These are phyloP conservation scores for Corythornis cristatus DNA, from an alignment of 2,113 vertebrate genomes.

Conservation along the genomic window DNA sequence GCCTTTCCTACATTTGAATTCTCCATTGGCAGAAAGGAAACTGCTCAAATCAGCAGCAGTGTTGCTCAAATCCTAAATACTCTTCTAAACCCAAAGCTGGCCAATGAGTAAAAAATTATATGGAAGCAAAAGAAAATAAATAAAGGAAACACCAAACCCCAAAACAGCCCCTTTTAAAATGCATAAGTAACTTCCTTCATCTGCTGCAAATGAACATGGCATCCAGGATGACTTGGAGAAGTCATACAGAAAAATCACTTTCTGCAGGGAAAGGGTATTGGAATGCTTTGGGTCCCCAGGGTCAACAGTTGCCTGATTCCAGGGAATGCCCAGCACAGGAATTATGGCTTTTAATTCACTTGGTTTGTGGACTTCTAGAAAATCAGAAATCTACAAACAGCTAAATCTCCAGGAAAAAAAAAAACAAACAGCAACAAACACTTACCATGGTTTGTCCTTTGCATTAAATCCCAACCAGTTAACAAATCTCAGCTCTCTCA, in stretches of 20 bases:
- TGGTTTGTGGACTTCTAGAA: neutral
- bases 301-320: rapidly evolving
- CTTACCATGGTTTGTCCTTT: neutral
- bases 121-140: rapidly evolving
- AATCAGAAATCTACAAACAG: neutral
- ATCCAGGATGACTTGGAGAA: neutral
- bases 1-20: neutral
- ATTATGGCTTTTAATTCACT: neutral
- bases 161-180: rapidly evolving
- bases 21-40: neutral
- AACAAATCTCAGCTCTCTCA: neutral
- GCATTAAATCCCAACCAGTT: rapidly evolving
- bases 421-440: too few relatives aligned
- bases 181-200: neutral
- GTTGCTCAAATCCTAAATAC: neutral
- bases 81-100: neutral
- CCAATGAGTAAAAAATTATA: neutral
- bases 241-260: neutral
- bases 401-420: too few relatives aligned
- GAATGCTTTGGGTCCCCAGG: neutral
- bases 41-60: neutral
- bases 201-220: neutral
- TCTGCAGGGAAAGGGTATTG: neutral
- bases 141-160: neutral
- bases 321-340: rapidly evolving